Conservation (phyloP, 2,113 vertebrate species). For the Lampris megalopsis region DNA sequence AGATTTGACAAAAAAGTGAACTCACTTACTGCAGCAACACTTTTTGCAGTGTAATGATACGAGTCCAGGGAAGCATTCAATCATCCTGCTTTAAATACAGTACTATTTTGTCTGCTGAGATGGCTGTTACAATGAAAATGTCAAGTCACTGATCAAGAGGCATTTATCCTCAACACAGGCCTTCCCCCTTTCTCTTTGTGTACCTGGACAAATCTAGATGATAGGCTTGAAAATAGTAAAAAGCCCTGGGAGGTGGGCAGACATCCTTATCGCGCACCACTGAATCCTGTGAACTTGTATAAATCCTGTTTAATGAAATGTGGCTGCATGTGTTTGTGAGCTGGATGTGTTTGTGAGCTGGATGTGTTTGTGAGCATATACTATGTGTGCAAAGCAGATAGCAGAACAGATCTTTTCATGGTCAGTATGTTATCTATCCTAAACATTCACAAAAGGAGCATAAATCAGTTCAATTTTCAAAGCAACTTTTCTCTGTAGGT, state of each 20-base stretch:
- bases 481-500: too few relatives aligned
- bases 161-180: not conserved
- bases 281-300: not conserved
- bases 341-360: too few relatives aligned
- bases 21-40: too few relatives aligned
- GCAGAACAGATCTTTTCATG: too few relatives aligned
- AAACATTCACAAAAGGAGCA: too few relatives aligned
- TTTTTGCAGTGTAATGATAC: too few relatives aligned
- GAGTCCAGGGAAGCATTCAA: not conserved
- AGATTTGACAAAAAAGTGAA: too few relatives aligned
- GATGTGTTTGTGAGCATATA: too few relatives aligned
- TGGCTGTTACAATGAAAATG: slow-evolving; percentile 38
- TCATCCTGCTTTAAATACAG: not conserved
- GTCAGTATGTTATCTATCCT: too few relatives aligned
- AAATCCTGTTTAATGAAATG: too few relatives aligned
- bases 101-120: not conserved
- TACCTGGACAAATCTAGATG: not conserved
- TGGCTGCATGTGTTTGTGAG: not conserved
- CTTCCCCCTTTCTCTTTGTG: slow-evolving; percentile 1
- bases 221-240: slow-evolving; percentile 13
- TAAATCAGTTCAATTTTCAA: too few relatives aligned
- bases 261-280: not conserved
- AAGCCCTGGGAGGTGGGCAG: not conserved
- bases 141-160: slow-evolving; percentile 24
- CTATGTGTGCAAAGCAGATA: too few relatives aligned